Evolutionary conservation across 1,140 invertebrate genomes (phyloP), one percentile per base, ranked within the genome.

Genomic region (Cepaea nemoralis): DNA sequence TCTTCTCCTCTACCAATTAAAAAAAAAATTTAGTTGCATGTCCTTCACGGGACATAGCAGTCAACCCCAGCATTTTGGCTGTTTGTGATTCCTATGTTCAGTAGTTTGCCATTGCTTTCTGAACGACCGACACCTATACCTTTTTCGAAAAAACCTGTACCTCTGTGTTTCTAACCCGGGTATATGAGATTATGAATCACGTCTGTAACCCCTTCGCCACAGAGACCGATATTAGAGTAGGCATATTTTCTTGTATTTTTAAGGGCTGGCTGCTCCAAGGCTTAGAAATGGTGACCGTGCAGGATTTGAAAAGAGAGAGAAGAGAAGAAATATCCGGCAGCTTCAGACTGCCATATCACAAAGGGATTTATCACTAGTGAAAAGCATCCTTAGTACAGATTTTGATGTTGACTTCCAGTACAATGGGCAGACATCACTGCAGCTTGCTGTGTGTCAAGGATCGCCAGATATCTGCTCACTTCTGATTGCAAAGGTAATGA

Each of bases 381-480:
- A 84, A 71, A 80, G 85, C 40, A 84, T 89, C 40, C 71, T 89
- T 0, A 35, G 77, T 42, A 81, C 84, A 39, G 85, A 85, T 40
- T 87, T 91, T 86, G 90, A 91, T 86, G 88, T 91, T n/a, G 88
- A 91, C 82, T 90, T 90, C 76, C 88, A 89, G 69, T 91, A 90
- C 80, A 84, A 86, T 27, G 85, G 89, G 50, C 86, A 90, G 55
- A 91, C 88, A 33, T 86, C 89, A 8, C 77, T 91, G 35, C 89
- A 91, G 82, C 75, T 90, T 24, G 89, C 91, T 33, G 89, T 91
- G 8, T 83, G 83, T 48, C 83, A 87, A 48, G 89, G 88, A 39
- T 82, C 82, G 37, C 71, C 80, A 66, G 88, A 90, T 16, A 89
- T 91, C 10, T 90, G 89, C 84, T 31, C 81, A n/a, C 67, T 87